Evolutionary conservation across 2,113 vertebrate genomes (phyloP), one percentile per base, ranked within the genome.

Genomic region (Odocoileus hemionus): DNA sequence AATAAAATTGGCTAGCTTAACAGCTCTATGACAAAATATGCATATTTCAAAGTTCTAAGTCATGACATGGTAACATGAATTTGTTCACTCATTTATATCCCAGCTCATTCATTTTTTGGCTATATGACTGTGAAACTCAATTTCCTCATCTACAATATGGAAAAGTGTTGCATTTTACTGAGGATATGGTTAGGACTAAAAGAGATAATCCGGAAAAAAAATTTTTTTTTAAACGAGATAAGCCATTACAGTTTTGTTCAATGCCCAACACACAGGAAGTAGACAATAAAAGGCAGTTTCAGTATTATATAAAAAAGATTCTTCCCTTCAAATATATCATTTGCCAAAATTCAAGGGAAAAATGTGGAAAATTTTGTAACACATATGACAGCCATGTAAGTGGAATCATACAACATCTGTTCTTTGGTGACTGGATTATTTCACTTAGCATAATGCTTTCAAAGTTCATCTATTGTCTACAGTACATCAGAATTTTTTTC

Each of bases 31-130:
- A 95, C 33, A 70, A 83, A 67, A 43, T 43, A 64, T 86, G 23
- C 67, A 54, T 30, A 54, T 86, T 79, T 96, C 36, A 93, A 87
- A 93, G 78, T 70, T 97, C 67, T 60, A 96, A 91, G 36, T 30
- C 61, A n/a, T 85, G 33, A 16, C 19, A 7, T 17, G 6, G 33
- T 36, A 52, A 76, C 9, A 45, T 5, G 28, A 86, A 45, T 33
- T 89, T 94, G 80, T 86, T 70, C 33, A 88, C 23, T 85, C 54
- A 82, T n/a, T 96, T 9, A 89, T 60, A 79, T 90, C 30, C 60
- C 11, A 85, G 52, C 43, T 89, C 61, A 83, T 58, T 86, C 45
- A 89, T 78, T 79, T 85, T 82, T 16, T 78, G 21, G 67, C 26
- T 88, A 16, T 16, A 45, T 83, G 43, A 93, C 39, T 12, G 13